Evolutionary conservation across 2,797 vertebrate genomes (phyloP).

Genomic region (Hemitrygon akajei): DNA sequence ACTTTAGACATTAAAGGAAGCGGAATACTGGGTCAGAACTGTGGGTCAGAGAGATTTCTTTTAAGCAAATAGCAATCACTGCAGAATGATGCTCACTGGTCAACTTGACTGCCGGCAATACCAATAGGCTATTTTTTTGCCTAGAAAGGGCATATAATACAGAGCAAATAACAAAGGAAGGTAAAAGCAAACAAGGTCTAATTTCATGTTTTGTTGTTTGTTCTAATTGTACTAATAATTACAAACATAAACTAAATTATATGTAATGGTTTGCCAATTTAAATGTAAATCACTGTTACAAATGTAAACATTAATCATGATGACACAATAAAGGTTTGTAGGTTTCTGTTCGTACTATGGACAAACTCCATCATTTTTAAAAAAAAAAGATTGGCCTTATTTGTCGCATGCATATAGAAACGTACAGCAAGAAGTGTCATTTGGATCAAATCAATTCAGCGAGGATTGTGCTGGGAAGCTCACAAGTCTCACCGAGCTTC

Average conservation of each 20-base stretch:
- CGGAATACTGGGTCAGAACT: constrained; percentile 48
- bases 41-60: constrained; percentile 51
- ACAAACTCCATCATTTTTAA: background rate
- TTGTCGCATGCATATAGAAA: too few species aligned
- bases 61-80: constrained; percentile 60
- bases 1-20: constrained; percentile 54
- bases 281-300: background rate
- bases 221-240: background rate
- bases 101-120: constrained; percentile 46
- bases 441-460: too few species aligned
- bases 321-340: background rate
- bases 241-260: constrained; percentile 3
- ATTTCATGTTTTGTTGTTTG: background rate
- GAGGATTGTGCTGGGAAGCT: too few species aligned
- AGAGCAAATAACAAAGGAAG: constrained; percentile 18
- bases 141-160: constrained; percentile 44
- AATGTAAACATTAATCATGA: background rate
- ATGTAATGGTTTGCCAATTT: background rate
- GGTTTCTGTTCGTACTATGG: background rate
- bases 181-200: constrained; percentile 7
- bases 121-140: constrained; percentile 40
- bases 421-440: too few species aligned
- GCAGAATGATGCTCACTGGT: constrained; percentile 52
- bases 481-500: too few species aligned
- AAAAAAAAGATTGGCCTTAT: too few species aligned